phyloP scores from a whole-genome alignment of 2,888 invertebrate species.

The Troides helena region DNA sequence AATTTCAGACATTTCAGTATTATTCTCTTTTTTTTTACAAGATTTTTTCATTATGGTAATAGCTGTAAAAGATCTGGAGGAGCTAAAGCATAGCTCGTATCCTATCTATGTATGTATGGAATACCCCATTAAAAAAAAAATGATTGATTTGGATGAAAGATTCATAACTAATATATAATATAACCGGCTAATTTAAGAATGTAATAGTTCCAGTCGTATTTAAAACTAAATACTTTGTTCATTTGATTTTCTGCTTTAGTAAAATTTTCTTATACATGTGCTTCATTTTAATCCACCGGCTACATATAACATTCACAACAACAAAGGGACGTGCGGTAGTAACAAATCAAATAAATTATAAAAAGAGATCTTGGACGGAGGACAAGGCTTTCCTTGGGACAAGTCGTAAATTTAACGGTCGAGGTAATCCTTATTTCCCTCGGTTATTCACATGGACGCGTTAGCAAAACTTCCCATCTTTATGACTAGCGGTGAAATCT shows the following conservation, averaged over 20 bases:
- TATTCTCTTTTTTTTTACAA: no score
- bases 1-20: no score
- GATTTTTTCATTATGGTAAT: no score
- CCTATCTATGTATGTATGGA: no score
- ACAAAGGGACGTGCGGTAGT: slow-evolving; percentile 57
- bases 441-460: slow-evolving; percentile 67
- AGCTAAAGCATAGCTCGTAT: no score
- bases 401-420: slow-evolving; percentile 79
- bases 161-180: no score
- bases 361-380: slow-evolving; percentile 67
- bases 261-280: neutral
- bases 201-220: no score
- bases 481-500: slow-evolving; percentile 65
- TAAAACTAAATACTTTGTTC: neutral
- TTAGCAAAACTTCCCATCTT: slow-evolving; percentile 64
- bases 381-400: slow-evolving; percentile 72
- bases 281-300: slow-evolving; percentile 21
- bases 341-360: slow-evolving; percentile 77
- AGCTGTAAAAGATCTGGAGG: no score
- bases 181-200: no score
- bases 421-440: slow-evolving; percentile 74
- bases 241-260: neutral
- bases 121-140: no score
- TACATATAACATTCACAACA: slow-evolving; percentile 53
- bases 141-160: no score